phyloP scores from a whole-genome alignment of 2,113 vertebrate genomes.

The Ceyx cyanopectus region DNA sequence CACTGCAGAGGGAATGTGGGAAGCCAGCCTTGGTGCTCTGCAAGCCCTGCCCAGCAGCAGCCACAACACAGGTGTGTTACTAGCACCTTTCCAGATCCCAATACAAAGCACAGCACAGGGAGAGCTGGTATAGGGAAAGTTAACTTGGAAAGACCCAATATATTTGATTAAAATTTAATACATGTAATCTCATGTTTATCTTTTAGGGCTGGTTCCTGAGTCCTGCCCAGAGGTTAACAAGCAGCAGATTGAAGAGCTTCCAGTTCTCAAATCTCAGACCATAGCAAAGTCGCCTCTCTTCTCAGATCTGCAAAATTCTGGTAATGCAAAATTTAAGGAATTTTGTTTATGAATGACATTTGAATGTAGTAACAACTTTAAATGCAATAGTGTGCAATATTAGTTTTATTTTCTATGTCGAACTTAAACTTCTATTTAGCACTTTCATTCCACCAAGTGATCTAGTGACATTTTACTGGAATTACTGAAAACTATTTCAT shows the following conservation, averaged over 20 bases:
- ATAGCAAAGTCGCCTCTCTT: not conserved
- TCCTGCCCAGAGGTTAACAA: not conserved
- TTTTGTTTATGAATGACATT: not conserved
- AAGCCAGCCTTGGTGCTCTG: too few relatives aligned
- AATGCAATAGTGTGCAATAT: not conserved
- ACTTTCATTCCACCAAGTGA: not conserved
- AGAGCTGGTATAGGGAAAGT: too few relatives aligned
- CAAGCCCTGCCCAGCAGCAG: too few relatives aligned
- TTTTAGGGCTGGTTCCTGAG: not conserved
- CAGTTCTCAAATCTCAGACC: not conserved
- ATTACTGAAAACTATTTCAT: not conserved
- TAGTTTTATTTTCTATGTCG: not conserved
- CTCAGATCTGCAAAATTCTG: not conserved
- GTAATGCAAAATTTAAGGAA: not conserved
- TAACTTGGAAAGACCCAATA: too few relatives aligned
- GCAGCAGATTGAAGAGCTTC: not conserved
- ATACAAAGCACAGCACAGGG: too few relatives aligned
- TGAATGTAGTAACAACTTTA: not conserved
- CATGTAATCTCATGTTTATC: not conserved
- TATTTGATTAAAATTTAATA: not conserved
- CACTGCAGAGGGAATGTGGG: too few relatives aligned
- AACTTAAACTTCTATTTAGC: not conserved
- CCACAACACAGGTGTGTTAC: too few relatives aligned
- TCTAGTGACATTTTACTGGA: not conserved
- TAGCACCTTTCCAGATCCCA: too few relatives aligned